Percentiles rank a stretch among this genome's conserved stretches.
These are phyloP conservation scores for Ochropacha duplaris DNA, from an alignment of 2,888 invertebrate species.

Conservation along the genomic window DNA sequence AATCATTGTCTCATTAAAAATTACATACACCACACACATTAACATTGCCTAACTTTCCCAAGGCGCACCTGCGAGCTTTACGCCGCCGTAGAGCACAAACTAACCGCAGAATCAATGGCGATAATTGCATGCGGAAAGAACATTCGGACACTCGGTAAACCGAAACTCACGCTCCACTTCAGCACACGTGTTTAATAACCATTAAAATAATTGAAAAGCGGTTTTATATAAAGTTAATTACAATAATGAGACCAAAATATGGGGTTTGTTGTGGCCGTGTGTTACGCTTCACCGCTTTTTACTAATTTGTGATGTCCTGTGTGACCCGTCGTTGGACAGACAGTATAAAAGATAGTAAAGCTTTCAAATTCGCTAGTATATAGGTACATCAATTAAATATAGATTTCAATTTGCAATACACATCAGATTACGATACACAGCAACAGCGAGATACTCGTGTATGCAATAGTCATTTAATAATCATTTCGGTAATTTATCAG, in stretches of 20 bases:
- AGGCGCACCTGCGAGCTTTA: conserved; percentile 56
- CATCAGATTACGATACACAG: conserved; percentile 37
- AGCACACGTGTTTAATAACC: conserved; percentile 77
- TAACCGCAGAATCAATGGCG: conserved; percentile 79
- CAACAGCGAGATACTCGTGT: conserved; percentile 37
- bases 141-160: conserved; percentile 47
- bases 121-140: conserved; percentile 65
- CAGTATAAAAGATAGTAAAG: conserved; percentile 5
- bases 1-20: conserved; percentile 5
- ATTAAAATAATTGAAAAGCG: conserved; percentile 73
- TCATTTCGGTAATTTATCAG: conserved; percentile 77
- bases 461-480: conserved; percentile 71
- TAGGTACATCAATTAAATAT: conserved; percentile 46
- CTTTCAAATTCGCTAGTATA: conserved; percentile 6
- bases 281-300: conserved; percentile 63
- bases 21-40: conserved; percentile 1
- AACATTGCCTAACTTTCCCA: conserved; percentile 6
- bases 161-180: conserved; percentile 61
- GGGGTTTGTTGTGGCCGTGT: conserved; percentile 59
- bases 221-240: conserved; percentile 80
- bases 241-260: conserved; percentile 69
- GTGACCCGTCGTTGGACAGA: conserved; percentile 24
- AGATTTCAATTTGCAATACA: conserved; percentile 42
- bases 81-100: conserved; percentile 30
- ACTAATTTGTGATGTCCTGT: conserved; percentile 79